Conservation (phyloP, 2,113 vertebrate species). For the Aldabrachelys gigantea region DNA sequence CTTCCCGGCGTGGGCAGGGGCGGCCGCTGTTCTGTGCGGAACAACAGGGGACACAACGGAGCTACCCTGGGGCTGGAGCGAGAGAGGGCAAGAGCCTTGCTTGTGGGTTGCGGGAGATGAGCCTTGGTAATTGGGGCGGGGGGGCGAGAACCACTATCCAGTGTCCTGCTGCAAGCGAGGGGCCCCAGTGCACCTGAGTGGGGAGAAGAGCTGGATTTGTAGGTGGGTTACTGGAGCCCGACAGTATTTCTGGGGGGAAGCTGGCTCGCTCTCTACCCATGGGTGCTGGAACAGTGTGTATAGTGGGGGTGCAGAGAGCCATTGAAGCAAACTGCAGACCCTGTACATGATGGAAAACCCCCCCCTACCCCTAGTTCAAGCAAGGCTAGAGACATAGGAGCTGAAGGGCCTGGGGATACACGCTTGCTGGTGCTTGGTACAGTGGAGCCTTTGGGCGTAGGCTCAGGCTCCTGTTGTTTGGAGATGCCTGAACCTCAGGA, state of each 20-base stretch:
- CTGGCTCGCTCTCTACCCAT: neutral
- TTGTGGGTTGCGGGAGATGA: neutral
- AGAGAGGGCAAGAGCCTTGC: too few relatives aligned
- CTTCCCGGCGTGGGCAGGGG: too few relatives aligned
- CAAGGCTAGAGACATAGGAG: neutral
- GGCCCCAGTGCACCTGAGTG: neutral
- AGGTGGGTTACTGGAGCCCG: neutral
- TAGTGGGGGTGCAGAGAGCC: too few relatives aligned
- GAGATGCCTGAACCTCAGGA: too few relatives aligned
- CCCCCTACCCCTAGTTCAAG: neutral
- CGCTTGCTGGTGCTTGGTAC: neutral
- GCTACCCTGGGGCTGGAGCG: neutral
- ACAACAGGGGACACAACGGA: too few relatives aligned
- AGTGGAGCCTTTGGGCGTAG: neutral
- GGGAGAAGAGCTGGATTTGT: neutral
- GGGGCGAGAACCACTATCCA: neutral
- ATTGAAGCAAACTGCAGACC: too few relatives aligned
- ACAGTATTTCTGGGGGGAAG: too few relatives aligned
- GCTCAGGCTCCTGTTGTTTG: neutral
- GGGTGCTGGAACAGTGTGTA: too few relatives aligned
- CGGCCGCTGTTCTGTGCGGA: too few relatives aligned
- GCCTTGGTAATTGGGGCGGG: neutral
- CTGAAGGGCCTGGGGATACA: neutral
- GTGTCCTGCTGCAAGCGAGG: neutral
- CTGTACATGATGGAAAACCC: neutral